phyloP scores from a whole-genome alignment of 2,888 invertebrate species.

The Philopedon plagiatum region DNA sequence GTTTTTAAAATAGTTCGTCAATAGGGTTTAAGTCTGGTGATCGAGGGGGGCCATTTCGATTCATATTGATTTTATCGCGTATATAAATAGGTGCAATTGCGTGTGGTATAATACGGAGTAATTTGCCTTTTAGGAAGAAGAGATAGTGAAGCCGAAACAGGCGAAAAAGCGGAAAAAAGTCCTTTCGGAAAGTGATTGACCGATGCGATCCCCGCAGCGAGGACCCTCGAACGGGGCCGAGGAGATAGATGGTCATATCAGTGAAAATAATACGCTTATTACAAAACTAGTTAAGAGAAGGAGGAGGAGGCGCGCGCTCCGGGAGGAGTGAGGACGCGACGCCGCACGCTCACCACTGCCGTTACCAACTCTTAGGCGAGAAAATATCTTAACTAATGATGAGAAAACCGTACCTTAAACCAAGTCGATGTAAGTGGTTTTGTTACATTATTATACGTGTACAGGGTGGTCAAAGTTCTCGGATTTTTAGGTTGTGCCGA shows the following conservation, averaged over 20 bases:
- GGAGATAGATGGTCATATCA: constrained; percentile 48
- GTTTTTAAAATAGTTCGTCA: constrained; percentile 11
- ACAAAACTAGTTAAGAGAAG: constrained; percentile 25
- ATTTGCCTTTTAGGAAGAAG: constrained; percentile 81
- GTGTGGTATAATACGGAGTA: too few species aligned
- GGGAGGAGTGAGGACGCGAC: constrained; percentile 36
- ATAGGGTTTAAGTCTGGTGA: not conserved
- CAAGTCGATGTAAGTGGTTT: constrained; percentile 1
- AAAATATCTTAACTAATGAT: constrained; percentile 10
- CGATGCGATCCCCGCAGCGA: constrained; percentile 54
- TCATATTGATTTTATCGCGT: too few species aligned
- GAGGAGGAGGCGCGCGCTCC: constrained; percentile 14
- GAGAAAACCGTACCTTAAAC: constrained; percentile 10
- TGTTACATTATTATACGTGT: not conserved
- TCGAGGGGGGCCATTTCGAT: too few species aligned
- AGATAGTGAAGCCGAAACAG: constrained; percentile 91
- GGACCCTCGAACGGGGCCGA: constrained; percentile 23
- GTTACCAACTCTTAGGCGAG: constrained; percentile 18
- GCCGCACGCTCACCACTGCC: constrained; percentile 24
- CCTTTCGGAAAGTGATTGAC: constrained; percentile 94
- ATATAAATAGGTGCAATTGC: too few species aligned
- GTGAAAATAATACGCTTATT: constrained; percentile 51
- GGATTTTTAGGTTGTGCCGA: not conserved
- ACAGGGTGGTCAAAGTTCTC: not conserved
- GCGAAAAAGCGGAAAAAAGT: constrained; percentile 94